Base-by-base conservation (phyloP, 2,888 invertebrate genomes). In the Drosophila melanocephala region DNA sequence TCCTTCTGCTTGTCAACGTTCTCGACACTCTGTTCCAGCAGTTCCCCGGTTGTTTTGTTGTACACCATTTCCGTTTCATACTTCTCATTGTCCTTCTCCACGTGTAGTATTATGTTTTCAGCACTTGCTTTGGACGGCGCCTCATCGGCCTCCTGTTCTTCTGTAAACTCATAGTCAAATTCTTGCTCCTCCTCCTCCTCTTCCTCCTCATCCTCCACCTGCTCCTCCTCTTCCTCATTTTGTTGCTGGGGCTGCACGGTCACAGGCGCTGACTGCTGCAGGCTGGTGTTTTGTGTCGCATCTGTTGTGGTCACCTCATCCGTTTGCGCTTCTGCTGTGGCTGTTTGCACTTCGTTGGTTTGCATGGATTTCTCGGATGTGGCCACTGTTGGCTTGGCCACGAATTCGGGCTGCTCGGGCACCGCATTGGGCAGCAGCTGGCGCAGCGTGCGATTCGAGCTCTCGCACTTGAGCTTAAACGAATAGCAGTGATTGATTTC, bases 381-480 rank as follows among this genome's bases (percentile, higher is more conserved):
- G 10, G 37, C 7, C 32, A 81, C 72, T 5, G 59, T 16, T 33
- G 61, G 16, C 14, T 56, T 53, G 16, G 39, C n/a, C 9, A n/a
- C 44, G n/a, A 47, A 12, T 30, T 79, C 75, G 3, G 67, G 35
- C n/a, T 88, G 86, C 26, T 87, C 89, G 16, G 80, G 84, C 59
- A 85, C 51, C 0, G 91, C 88, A 67, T 91, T 80, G 4, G 89
- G 89, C 19, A 94, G 57, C 59, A 93, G 76, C 56, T 93, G 92
- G 19, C 92, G 89, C 22, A 94, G 77, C 0, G 93, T 93, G 35
- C 90, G 86, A 42, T 93, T 92, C 0, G 93, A 92, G 42, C 90
- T 93, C 61, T 93, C 93, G 57, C 93, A 94, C 71, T 93, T 93
- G 16, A 93, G 89, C 76, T 93, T 94, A 62, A 94, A 94, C 0